These are phyloP conservation scores for Gadus chalcogrammus DNA, from an alignment of 2,113 vertebrate species.

Conservation along the genomic window DNA sequence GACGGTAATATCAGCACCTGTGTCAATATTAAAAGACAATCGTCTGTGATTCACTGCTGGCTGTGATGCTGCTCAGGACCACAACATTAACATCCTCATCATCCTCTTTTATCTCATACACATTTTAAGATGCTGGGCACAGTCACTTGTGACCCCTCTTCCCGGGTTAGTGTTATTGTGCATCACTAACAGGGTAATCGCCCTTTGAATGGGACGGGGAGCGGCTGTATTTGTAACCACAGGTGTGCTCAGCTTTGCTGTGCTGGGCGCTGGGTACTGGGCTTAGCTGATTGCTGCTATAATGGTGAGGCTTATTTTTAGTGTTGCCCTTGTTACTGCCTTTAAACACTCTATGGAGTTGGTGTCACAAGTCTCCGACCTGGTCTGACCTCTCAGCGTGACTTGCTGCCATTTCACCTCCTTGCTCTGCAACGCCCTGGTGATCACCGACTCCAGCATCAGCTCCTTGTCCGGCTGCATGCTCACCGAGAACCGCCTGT, in stretches of 20 bases:
- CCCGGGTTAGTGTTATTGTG: not conserved
- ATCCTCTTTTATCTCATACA: constrained; percentile 2
- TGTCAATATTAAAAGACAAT: constrained; percentile 9
- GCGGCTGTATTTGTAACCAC: not conserved
- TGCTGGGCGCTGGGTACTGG: not conserved
- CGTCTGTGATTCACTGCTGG: not conserved
- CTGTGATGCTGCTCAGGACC: constrained; percentile 1
- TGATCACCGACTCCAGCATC: not conserved
- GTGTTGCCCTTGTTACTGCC: not conserved
- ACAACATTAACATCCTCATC: constrained; percentile 6
- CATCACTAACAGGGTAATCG: constrained; percentile 6
- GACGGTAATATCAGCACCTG: not conserved
- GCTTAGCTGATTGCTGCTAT: not conserved
- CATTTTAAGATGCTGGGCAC: not conserved
- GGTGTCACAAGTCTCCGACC: not conserved
- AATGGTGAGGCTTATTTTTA: not conserved
- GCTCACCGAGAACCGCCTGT: constrained; percentile 12
- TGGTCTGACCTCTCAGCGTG: constrained; percentile 6
- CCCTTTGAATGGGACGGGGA: not conserved
- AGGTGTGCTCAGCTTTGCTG: not conserved
- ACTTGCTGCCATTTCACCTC: not conserved
- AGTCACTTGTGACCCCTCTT: constrained; percentile 1
- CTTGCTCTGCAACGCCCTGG: not conserved
- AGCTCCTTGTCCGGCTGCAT: constrained; percentile 1
- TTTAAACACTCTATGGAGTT: constrained; percentile 7